phyloP scores from a whole-genome alignment of 2,888 invertebrate species.

The Beris morrisii region DNA sequence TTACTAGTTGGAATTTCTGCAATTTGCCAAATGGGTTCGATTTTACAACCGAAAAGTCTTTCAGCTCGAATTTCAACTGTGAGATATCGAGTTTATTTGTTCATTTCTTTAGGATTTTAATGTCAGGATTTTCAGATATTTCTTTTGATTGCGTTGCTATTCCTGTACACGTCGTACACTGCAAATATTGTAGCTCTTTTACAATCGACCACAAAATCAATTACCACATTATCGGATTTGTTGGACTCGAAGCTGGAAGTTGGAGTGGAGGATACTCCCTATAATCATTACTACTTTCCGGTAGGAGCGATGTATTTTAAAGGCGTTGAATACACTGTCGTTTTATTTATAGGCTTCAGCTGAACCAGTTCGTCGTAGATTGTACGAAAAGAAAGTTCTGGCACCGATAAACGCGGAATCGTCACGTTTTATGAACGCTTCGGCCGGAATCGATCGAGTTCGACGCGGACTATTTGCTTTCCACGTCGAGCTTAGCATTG shows the following conservation, averaged over 20 bases:
- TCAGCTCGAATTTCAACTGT: conserved; percentile 13
- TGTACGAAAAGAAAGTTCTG: conserved; percentile 60
- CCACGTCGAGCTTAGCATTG: conserved; percentile 39
- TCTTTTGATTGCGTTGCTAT: conserved; percentile 61
- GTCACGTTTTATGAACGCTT: conserved; percentile 55
- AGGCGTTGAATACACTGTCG: neutral
- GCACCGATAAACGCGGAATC: conserved; percentile 51
- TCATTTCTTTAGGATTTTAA: neutral
- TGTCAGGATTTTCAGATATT: conserved; percentile 56
- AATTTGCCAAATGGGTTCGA: conserved; percentile 64
- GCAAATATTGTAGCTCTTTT: conserved; percentile 69
- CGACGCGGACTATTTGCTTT: conserved; percentile 47
- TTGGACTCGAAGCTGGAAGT: conserved; percentile 64
- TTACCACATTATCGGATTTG: conserved; percentile 62
- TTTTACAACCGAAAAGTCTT: conserved; percentile 56
- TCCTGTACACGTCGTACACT: conserved; percentile 69
- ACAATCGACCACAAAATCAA: conserved; percentile 66
- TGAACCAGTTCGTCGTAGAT: conserved; percentile 58
- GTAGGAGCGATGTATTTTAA: conserved; percentile 6
- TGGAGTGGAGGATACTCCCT: conserved; percentile 65
- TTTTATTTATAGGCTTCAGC: neutral
- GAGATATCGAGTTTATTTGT: neutral
- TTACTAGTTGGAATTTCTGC: conserved; percentile 62
- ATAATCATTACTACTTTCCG: conserved; percentile 65
- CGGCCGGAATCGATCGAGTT: conserved; percentile 58